Evolutionary conservation across 2,888 invertebrate genomes (phyloP).

Genomic region (Thera obeliscata): DNA sequence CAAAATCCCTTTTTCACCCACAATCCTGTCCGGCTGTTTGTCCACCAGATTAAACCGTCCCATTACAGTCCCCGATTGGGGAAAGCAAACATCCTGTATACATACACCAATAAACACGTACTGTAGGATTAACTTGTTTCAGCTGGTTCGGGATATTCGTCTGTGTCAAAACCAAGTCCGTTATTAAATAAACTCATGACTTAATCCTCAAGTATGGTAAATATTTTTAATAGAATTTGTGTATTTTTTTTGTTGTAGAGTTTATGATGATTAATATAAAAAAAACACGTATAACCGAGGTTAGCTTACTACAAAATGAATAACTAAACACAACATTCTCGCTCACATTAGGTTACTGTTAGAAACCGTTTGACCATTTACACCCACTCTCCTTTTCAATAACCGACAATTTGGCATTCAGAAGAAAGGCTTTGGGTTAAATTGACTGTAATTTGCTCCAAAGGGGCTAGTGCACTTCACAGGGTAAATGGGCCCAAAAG

Average conservation of each 20-base stretch:
- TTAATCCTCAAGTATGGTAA: too few species aligned
- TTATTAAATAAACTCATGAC: not conserved
- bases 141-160: not conserved
- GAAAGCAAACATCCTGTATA: conserved; percentile 36
- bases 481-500: conserved; percentile 36
- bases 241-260: too few species aligned
- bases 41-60: conserved; percentile 37
- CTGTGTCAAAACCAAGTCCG: not conserved
- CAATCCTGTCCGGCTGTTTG: conserved; percentile 37
- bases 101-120: conserved; percentile 27
- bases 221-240: too few species aligned
- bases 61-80: conserved; percentile 38
- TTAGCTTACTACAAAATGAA: too few species aligned
- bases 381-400: conserved; percentile 17
- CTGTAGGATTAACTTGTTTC: conserved; percentile 23
- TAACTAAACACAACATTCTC: too few species aligned
- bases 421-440: conserved; percentile 22
- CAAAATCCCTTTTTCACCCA: conserved; percentile 3
- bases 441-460: conserved; percentile 37
- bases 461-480: conserved; percentile 34
- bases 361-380: conserved; percentile 1
- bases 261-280: too few species aligned
- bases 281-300: too few species aligned
- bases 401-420: conserved; percentile 12
- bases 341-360: not conserved